Evolutionary conservation across 2,888 invertebrate species (phyloP).

Genomic region (Scaptodrosophila latifasciaeformis): DNA sequence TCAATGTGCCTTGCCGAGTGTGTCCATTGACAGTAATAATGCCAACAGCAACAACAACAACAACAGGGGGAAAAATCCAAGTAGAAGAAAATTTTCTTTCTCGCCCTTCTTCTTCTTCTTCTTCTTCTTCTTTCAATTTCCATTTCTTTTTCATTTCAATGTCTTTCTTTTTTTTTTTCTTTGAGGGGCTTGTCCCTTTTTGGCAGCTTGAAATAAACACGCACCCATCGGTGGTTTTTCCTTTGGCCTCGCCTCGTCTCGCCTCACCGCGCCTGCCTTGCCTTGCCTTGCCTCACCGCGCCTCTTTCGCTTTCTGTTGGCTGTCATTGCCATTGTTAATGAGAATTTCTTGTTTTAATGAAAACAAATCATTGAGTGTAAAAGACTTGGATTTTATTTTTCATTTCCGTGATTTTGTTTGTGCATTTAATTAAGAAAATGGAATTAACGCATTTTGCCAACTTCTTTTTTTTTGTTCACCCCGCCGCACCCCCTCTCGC

Average conservation of each 20-base stretch:
- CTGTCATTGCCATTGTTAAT: conserved; percentile 72
- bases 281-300: conserved; percentile 39
- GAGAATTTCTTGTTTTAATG: conserved; percentile 74
- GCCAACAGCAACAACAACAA: conserved; percentile 4
- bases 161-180: no score
- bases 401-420: conserved; percentile 72
- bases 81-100: not conserved
- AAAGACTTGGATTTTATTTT: conserved; percentile 71
- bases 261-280: conserved; percentile 10
- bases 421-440: conserved; percentile 73
- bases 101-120: conserved; percentile 5
- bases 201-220: conserved; percentile 15
- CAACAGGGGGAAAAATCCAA: conserved; percentile 7
- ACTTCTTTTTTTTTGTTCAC: no score
- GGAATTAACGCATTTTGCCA: conserved; percentile 70
- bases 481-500: conserved; percentile 9
- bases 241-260: conserved; percentile 5
- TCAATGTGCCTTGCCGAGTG: conserved; percentile 25
- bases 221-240: conserved; percentile 37
- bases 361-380: conserved; percentile 74
- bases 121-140: conserved; percentile 2
- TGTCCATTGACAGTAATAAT: conserved; percentile 44
- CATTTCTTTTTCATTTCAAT: no score
- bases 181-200: conserved; percentile 1
- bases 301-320: conserved; percentile 33